These are phyloP conservation scores for Macaca nemestrina DNA, from an alignment of 2,113 vertebrate species.

Conservation along the genomic window DNA sequence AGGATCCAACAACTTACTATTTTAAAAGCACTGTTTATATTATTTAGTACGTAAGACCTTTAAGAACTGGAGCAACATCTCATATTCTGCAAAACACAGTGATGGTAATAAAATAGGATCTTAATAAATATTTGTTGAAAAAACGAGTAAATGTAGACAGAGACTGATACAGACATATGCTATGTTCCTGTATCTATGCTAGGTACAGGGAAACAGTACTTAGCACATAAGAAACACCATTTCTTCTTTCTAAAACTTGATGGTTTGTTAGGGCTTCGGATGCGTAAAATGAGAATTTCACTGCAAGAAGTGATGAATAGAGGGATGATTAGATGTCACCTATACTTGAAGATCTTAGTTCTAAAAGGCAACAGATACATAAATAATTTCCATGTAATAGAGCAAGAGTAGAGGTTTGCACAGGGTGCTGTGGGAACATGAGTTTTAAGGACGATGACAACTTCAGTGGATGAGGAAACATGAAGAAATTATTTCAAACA, in stretches of 20 bases:
- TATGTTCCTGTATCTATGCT: background rate
- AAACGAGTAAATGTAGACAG: background rate
- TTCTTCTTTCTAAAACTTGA: background rate
- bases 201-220: background rate
- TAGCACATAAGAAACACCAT: background rate
- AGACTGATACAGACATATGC: background rate
- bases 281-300: background rate
- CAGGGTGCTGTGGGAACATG: background rate
- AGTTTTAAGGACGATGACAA: background rate
- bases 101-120: background rate
- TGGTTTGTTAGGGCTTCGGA: background rate
- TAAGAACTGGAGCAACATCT: background rate
- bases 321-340: background rate
- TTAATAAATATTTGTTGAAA: background rate
- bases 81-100: background rate
- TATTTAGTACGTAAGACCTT: background rate
- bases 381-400: background rate
- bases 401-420: background rate
- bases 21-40: background rate
- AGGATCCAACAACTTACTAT: background rate
- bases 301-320: background rate
- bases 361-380: background rate
- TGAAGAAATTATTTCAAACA: background rate
- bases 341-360: background rate
- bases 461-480: background rate